A percentile compares a stretch with the other conserved stretches of the same genome.
Evolutionary conservation across 2,113 vertebrate genomes (phyloP).

Genomic region (Thalassarche chlororhynchos): DNA sequence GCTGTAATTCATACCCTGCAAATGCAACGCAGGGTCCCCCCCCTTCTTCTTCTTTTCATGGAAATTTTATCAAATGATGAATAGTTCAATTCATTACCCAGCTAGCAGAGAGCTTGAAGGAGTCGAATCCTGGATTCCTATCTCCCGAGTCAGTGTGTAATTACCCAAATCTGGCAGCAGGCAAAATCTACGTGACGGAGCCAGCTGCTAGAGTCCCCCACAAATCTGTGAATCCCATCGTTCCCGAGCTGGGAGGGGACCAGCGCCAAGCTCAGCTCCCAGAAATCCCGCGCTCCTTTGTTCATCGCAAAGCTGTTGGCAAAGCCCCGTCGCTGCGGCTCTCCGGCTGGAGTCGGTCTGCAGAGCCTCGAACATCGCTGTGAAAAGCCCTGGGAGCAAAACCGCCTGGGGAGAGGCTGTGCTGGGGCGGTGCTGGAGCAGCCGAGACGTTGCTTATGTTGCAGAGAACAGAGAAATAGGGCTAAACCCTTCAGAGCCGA

Average conservation of each 20-base stretch:
- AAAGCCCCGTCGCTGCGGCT: background rate
- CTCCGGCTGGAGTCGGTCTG: background rate
- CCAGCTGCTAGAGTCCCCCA: background rate
- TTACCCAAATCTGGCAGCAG: background rate
- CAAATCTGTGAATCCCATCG: background rate
- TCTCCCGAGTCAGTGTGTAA: background rate
- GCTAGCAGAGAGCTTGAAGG: background rate
- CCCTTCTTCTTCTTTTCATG: background rate
- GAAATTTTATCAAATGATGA: constrained; percentile 30
- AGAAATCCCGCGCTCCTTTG: constrained; percentile 31
- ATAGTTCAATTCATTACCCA: constrained; percentile 17
- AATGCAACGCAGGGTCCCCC: background rate
- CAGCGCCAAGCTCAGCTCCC: background rate
- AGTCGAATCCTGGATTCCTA: background rate
- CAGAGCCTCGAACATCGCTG: background rate
- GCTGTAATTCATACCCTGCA: background rate
- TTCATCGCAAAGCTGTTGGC: background rate
- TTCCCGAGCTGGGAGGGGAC: background rate
- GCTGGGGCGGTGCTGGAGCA: background rate
- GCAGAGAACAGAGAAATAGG: background rate
- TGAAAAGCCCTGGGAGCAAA: background rate
- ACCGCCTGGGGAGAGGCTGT: background rate
- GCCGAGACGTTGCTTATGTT: background rate
- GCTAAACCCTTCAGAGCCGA: background rate
- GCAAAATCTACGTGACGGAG: background rate